These are phyloP conservation scores for Pelecanus crispus DNA, from an alignment of 2,113 vertebrate genomes.

Conservation along the genomic window DNA sequence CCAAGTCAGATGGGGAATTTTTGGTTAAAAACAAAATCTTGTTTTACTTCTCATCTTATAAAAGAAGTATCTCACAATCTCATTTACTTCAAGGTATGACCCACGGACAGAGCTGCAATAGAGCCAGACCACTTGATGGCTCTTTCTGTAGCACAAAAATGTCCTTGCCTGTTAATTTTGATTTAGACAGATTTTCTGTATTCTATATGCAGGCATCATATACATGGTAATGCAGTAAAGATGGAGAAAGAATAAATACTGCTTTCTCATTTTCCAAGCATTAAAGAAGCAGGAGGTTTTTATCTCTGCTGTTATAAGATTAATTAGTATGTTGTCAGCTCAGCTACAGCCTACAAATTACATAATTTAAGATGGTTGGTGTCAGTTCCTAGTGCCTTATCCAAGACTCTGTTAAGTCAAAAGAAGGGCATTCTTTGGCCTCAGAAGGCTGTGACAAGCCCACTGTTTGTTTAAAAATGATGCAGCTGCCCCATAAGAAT, in stretches of 20 bases:
- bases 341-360: background rate
- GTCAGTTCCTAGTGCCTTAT: background rate
- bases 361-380: background rate
- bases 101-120: background rate
- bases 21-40: background rate
- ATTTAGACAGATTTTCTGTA: background rate
- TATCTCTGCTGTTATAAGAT: background rate
- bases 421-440: background rate
- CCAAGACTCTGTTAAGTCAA: background rate
- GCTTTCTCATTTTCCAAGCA: background rate
- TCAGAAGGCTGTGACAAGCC: background rate
- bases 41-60: background rate
- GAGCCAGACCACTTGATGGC: background rate
- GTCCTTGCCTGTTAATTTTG: background rate
- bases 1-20: background rate
- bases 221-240: background rate
- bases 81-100: background rate
- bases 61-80: background rate
- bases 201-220: background rate
- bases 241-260: background rate
- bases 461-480: background rate
- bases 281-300: background rate
- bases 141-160: background rate
- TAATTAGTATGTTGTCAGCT: constrained; percentile 29
- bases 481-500: background rate